Evolutionary conservation across 2,888 invertebrate species (phyloP).

Genomic region (Tetheella fluctuosa): DNA sequence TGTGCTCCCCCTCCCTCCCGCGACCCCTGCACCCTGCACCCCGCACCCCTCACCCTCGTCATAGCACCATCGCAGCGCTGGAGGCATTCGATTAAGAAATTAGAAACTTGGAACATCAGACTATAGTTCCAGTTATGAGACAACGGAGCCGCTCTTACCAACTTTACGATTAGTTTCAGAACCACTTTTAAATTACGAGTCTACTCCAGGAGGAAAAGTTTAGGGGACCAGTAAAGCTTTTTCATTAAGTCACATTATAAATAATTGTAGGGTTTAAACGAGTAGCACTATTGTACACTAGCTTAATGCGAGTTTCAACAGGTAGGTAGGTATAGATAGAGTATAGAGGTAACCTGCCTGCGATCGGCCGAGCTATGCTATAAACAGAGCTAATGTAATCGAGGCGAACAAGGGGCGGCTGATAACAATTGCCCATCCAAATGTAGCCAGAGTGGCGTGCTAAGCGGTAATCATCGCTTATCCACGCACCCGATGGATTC

Average conservation of each 20-base stretch:
- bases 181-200: too few relatives aligned
- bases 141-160: neutral
- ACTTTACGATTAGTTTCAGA: neutral
- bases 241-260: neutral
- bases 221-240: neutral
- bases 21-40: too few relatives aligned
- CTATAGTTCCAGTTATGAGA: neutral
- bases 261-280: neutral
- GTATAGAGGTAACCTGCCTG: neutral
- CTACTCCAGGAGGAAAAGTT: neutral
- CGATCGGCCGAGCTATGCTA: neutral
- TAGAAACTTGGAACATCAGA: neutral
- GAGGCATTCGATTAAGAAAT: neutral
- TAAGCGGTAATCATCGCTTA: slow-evolving; percentile 66
- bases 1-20: too few relatives aligned
- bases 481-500: slow-evolving; percentile 64
- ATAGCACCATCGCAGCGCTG: too few relatives aligned
- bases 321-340: too few relatives aligned
- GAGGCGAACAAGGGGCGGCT: neutral
- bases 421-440: slow-evolving; percentile 9
- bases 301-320: too few relatives aligned
- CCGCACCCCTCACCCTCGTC: too few relatives aligned
- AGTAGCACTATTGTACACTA: too few relatives aligned
- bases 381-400: neutral
- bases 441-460: slow-evolving; percentile 40